A percentile compares a stretch with the other conserved stretches of the same genome.
phyloP scores from a whole-genome alignment of 2,113 vertebrate genomes.

The Salvelinus alpinus region DNA sequence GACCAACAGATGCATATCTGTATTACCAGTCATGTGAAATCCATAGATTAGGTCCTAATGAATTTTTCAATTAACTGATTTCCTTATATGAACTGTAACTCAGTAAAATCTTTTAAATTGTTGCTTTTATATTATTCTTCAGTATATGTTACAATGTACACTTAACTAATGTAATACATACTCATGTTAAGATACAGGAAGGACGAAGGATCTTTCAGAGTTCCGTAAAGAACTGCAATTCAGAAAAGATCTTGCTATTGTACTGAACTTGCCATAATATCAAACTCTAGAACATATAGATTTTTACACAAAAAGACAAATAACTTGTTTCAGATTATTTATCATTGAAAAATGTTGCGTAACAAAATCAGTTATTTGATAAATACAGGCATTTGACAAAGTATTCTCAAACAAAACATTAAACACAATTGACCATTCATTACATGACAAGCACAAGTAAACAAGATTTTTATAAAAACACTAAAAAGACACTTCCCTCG shows the following conservation, averaged over 20 bases:
- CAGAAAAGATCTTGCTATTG: not conserved
- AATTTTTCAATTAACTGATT: too few species aligned
- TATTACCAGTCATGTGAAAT: too few species aligned
- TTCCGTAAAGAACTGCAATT: too few species aligned
- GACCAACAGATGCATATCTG: too few species aligned
- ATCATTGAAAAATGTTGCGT: constrained; percentile 73
- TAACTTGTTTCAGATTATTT: constrained; percentile 58
- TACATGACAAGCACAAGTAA: constrained; percentile 54
- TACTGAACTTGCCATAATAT: not conserved
- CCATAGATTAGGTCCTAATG: too few species aligned
- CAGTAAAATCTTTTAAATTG: too few species aligned
- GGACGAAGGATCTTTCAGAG: too few species aligned
- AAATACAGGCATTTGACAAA: constrained; percentile 78
- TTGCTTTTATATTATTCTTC: too few species aligned
- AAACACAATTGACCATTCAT: constrained; percentile 47
- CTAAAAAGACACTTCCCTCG: constrained; percentile 44
- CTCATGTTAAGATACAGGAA: too few species aligned
- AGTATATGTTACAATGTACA: too few species aligned
- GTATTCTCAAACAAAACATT: constrained; percentile 53
- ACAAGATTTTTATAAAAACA: constrained; percentile 52
- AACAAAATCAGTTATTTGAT: constrained; percentile 71
- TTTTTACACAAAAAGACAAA: constrained; percentile 8
- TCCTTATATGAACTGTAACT: too few species aligned
- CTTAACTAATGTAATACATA: too few species aligned
- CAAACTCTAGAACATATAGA: not conserved